Evolutionary conservation across 2,888 invertebrate species (phyloP), one percentile per base, ranked within the genome.

Genomic region (Tortricodes alternella): DNA sequence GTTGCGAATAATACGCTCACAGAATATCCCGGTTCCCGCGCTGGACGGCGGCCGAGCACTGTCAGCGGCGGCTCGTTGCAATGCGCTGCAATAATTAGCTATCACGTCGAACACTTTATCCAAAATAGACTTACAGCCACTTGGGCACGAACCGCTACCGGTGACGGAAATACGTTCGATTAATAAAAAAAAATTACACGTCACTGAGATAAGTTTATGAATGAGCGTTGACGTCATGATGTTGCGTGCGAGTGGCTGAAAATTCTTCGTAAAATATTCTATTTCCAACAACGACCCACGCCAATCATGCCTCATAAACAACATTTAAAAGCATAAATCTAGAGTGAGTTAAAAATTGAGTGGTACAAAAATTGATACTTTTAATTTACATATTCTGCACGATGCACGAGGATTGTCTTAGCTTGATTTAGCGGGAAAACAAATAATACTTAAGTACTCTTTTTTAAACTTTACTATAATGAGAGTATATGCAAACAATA

Each of bases 191-290:
- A 11, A 29, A 68, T 73, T 67, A 71, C 73, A 73, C 74, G 77
- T 78, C 46, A 75, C 70, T 71, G 71, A 73, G 62, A 65, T 74
- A 73, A 68, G 68, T 78, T 85, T 78, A 82, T 89, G 88, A 89
- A 89, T 89, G 89, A 75, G 74, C 53, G 69, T 75, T 83, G 83
- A 87, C 86, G 88, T 86, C 81, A 81, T 68, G 58, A 61, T 62
- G 66, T 63, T 72, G 72, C 72, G 68, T 56, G 59, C 29, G 52
- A 32, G 37, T 44, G 49, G 37, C 24, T 34, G 21, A 44, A 38
- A 34, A 43, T 55, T 53, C 49, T 53, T 46, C 53, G 19, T 41
- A 15, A 24, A 23, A 27, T 51, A 49, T 29, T 49, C 55, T 49
- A 55, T 55, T 55, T 55, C 24, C n/a, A 41, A 43, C 35, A 13